phyloP scores from a whole-genome alignment of 2,888 invertebrate genomes.

The Augiades crinisus region DNA sequence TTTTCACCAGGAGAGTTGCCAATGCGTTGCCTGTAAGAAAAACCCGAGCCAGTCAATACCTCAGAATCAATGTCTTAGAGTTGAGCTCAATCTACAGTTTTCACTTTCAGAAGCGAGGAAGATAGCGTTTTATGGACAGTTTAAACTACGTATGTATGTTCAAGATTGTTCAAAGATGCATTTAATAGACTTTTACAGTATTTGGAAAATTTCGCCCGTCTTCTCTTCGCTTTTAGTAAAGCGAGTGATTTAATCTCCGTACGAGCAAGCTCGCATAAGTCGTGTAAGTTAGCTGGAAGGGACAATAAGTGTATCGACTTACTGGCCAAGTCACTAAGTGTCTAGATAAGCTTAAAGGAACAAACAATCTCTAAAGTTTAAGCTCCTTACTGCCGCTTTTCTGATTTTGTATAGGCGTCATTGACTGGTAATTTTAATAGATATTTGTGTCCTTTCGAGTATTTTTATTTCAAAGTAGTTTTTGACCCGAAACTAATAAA shows the following conservation, averaged over 20 bases:
- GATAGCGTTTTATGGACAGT: too few species aligned
- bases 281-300: conserved; percentile 21
- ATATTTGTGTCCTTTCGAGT: too few species aligned
- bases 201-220: background rate
- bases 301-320: conserved; percentile 24
- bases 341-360: conserved; percentile 19
- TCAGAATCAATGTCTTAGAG: too few species aligned
- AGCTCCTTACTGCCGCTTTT: background rate
- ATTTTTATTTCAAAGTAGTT: too few species aligned
- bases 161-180: too few species aligned
- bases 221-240: background rate
- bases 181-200: background rate
- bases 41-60: too few species aligned
- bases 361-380: conserved; percentile 11
- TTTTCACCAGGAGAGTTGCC: too few species aligned
- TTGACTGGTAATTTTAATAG: background rate
- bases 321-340: conserved; percentile 17
- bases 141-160: too few species aligned
- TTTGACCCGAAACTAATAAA: too few species aligned
- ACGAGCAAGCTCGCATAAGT: conserved; percentile 14
- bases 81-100: too few species aligned
- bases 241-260: conserved; percentile 5
- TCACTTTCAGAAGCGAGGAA: too few species aligned
- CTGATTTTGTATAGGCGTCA: background rate
- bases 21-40: too few species aligned